These are phyloP conservation scores for Lucinisca nassula DNA, from an alignment of 2,888 invertebrate species.

Conservation along the genomic window DNA sequence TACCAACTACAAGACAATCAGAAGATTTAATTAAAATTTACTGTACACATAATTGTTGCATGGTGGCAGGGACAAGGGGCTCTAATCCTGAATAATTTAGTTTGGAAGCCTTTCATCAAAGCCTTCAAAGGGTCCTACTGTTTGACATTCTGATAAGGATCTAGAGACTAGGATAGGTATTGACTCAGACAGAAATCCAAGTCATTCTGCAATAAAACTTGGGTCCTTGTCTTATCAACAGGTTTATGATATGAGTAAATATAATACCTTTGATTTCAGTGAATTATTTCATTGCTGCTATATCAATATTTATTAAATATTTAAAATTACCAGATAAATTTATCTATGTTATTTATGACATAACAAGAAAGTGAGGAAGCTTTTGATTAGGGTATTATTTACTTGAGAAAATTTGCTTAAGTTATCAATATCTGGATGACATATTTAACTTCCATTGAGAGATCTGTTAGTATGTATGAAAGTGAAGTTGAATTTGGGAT, in stretches of 20 bases:
- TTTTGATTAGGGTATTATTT: slow-evolving; percentile 3
- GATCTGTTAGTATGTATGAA: neutral
- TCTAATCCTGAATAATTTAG: slow-evolving; percentile 6
- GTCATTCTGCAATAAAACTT: neutral
- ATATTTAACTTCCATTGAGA: neutral
- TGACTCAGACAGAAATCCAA: neutral
- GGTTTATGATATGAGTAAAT: neutral
- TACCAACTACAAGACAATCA: neutral
- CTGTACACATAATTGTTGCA: neutral
- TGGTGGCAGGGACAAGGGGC: neutral
- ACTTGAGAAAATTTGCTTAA: neutral
- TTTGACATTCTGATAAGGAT: neutral
- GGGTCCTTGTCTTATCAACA: neutral
- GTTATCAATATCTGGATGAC: neutral
- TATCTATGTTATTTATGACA: slow-evolving; percentile 13
- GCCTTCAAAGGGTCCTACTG: neutral
- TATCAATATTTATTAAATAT: slow-evolving; percentile 14
- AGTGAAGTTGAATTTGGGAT: slow-evolving; percentile 5
- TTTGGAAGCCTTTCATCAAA: neutral
- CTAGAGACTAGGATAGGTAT: neutral
- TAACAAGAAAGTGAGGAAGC: slow-evolving; percentile 1
- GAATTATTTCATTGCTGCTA: slow-evolving; percentile 7
- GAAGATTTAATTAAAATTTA: slow-evolving; percentile 7
- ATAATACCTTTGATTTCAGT: slow-evolving; percentile 3
- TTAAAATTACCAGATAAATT: slow-evolving; percentile 14